Conservation (phyloP, 1,140 invertebrate genomes). For the Drosophila miranda region DNA sequence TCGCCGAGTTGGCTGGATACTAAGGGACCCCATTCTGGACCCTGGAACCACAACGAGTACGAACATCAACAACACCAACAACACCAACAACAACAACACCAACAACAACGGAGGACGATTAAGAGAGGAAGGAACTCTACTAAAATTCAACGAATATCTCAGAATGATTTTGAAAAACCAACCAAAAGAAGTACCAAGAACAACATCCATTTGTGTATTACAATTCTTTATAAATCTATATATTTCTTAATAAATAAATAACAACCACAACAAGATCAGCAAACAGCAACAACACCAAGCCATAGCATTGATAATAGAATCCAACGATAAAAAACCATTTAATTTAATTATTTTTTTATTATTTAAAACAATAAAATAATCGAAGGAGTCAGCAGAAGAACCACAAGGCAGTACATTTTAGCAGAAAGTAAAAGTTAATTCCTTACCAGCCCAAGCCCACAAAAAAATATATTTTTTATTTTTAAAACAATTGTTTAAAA, state of each 20-base stretch:
- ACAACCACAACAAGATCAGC: slow-evolving; percentile 70
- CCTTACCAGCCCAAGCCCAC: neutral
- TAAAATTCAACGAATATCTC: slow-evolving; percentile 74
- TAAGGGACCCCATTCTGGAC: slow-evolving; percentile 82
- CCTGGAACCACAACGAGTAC: slow-evolving; percentile 6
- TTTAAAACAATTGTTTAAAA: slow-evolving; percentile 74
- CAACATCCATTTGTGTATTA: slow-evolving; percentile 77
- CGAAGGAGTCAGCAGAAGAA: neutral
- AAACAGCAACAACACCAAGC: slow-evolving; percentile 57
- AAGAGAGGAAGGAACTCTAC: slow-evolving; percentile 54
- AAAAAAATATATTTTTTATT: slow-evolving; percentile 64
- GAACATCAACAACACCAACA: neutral
- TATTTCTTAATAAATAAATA: slow-evolving; percentile 81
- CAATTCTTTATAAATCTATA: slow-evolving; percentile 64
- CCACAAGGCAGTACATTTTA: slow-evolving; percentile 1
- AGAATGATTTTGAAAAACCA: slow-evolving; percentile 54
- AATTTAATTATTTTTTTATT: slow-evolving; percentile 22
- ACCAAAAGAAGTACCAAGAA: slow-evolving; percentile 63
- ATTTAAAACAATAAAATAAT: slow-evolving; percentile 52
- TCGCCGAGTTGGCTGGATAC: slow-evolving; percentile 96
- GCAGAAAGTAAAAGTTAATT: slow-evolving; percentile 31
- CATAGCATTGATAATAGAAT: slow-evolving; percentile 39
- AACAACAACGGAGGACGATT: slow-evolving; percentile 27
- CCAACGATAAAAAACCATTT: slow-evolving; percentile 26
- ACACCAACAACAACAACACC: slow-evolving; percentile 18